Evolutionary conservation across 1,140 invertebrate genomes (phyloP), one percentile per base, ranked within the genome.

Genomic region (Hyles euphorbiae): DNA sequence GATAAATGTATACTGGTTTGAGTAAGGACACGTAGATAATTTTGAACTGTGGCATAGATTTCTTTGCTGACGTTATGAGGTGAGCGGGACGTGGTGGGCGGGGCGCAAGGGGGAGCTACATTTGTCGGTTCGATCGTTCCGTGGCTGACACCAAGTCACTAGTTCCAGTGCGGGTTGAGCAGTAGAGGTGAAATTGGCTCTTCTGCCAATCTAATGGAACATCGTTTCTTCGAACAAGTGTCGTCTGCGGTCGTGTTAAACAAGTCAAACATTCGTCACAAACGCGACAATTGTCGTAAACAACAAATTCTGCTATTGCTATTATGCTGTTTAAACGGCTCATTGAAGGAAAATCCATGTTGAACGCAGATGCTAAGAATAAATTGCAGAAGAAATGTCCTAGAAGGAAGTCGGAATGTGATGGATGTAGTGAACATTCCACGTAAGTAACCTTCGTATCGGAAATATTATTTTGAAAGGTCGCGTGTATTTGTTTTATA

Each of bases 281-380:
- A 84, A 66, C 77, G 84, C 22, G 79, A 87, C 68, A 84, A 80
- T 63, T 89, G 85, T 74, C 77, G 87, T 61, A 90, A 90, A 79
- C 87, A 87, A 76, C 83, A 87, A 70, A 89, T 90, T 54, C 76
- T 90, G 57, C 66, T 90, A 6, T 70, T 90, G 49, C 70, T 90
- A 85, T 74, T 90, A 90, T 90, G 89, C 76, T 90, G 89, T 83
- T 89, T 88, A 88, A 90, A 90, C 87, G 88, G 83, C 84, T 90
- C 87, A 83, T 90, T 82, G 80, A 88, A 88, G 81, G 89, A 89
- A 89, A 88, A 76, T 86, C 87, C 82, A 80, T 87, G 86, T 81
- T 90, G 89, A 90, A 85, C 61, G 63, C 71, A 44, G 83, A 87
- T 67, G 72, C 68, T 52, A 83, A 81, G 67, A 78, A 70, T 60